Evolutionary conservation across 2,113 vertebrate species (phyloP).

Genomic region (Rhinogobius similis): DNA sequence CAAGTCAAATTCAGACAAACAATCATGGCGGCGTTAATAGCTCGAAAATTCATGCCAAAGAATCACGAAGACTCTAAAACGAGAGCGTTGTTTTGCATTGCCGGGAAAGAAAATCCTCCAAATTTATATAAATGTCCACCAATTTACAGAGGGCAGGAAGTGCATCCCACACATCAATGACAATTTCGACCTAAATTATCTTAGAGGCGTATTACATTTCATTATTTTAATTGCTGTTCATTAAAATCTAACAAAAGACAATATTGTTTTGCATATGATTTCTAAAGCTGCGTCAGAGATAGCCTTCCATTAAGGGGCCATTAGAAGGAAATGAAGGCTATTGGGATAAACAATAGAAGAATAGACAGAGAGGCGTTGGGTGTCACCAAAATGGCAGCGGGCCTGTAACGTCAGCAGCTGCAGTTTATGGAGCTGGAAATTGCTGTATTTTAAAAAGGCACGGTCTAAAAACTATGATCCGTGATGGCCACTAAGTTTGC

Average conservation of each 20-base stretch:
- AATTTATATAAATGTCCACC: constrained; percentile 32
- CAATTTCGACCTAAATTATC: constrained; percentile 3
- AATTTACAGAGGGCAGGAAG: constrained; percentile 24
- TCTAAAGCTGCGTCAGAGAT: background rate
- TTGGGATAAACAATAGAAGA: background rate
- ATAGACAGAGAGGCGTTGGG: background rate
- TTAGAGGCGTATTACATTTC: background rate
- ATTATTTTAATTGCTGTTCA: constrained; percentile 2
- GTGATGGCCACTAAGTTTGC: constrained; percentile 4
- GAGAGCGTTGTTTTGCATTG: constrained; percentile 35
- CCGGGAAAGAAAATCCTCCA: constrained; percentile 31
- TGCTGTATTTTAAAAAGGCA: background rate
- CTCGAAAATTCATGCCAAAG: constrained; percentile 33
- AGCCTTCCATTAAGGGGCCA: background rate
- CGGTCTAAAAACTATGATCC: background rate
- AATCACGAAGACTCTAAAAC: constrained; percentile 14
- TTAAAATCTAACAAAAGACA: constrained; percentile 3
- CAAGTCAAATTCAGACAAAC: constrained; percentile 61
- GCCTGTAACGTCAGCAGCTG: background rate
- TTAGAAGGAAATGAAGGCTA: background rate
- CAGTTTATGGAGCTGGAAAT: constrained; percentile 2
- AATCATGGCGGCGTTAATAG: constrained; percentile 49
- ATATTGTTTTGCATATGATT: constrained; percentile 8
- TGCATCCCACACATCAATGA: constrained; percentile 11
- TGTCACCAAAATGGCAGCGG: constrained; percentile 1